Conservation (phyloP, 1,140 invertebrate genomes). For the Brachionus paranguensis region DNA sequence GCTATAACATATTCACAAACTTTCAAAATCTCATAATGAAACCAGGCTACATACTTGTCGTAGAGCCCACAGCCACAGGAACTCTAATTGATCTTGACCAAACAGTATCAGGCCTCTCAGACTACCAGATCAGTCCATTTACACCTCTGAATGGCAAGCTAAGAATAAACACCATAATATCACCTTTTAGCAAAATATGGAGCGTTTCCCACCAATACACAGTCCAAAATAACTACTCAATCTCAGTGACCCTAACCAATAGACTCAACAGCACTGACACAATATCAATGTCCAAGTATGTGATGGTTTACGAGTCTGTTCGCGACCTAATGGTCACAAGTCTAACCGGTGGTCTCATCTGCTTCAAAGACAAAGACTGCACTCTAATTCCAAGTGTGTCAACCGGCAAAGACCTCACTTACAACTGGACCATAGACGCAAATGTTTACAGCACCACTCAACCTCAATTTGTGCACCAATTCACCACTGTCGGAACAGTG, state of each 20-base stretch:
- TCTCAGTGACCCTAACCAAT: neutral
- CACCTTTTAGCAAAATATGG: neutral
- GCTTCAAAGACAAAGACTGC: neutral
- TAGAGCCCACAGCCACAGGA: neutral
- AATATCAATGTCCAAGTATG: neutral
- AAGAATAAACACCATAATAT: neutral
- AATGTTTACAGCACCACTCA: neutral
- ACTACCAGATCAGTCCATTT: neutral
- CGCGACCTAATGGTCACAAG: neutral
- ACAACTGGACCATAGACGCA: neutral
- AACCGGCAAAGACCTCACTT: neutral
- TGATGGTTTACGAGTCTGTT: neutral
- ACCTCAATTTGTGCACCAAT: neutral
- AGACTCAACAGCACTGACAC: neutral
- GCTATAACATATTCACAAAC: neutral
- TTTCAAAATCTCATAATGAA: neutral
- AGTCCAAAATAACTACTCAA: neutral
- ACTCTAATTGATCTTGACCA: neutral
- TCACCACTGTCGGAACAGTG: neutral
- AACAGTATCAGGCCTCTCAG: neutral
- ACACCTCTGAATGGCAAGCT: neutral
- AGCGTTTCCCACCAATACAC: neutral
- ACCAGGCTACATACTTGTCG: neutral
- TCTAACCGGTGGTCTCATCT: neutral
- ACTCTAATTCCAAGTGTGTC: neutral